phyloP scores from a whole-genome alignment of 1,140 invertebrate species.

The Ceratina australensis region DNA sequence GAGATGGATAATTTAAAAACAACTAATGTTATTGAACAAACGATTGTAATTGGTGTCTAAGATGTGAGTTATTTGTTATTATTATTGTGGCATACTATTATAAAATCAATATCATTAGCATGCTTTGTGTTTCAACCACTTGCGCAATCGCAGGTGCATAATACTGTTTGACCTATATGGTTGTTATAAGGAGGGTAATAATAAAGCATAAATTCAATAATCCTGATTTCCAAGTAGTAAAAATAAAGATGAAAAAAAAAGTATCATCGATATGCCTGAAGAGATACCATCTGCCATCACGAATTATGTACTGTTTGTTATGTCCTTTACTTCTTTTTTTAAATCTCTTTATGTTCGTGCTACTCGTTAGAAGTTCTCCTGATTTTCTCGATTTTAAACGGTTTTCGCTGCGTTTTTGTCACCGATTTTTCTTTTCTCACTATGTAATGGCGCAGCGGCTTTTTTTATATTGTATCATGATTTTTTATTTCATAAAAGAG shows the following conservation, averaged over 20 bases:
- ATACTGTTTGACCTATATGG: constrained; percentile 22
- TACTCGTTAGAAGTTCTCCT: constrained; percentile 9
- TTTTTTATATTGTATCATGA: constrained; percentile 8
- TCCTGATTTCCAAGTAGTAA: constrained; percentile 31
- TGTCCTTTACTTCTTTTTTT: constrained; percentile 2
- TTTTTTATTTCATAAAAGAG: constrained; percentile 18
- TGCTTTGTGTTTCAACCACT: constrained; percentile 50
- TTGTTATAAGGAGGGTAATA: constrained; percentile 45
- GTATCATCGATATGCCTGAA: constrained; percentile 18
- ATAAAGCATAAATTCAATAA: constrained; percentile 34
- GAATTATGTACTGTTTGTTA: constrained; percentile 44
- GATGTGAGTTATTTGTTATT: constrained; percentile 53
- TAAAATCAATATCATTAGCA: constrained; percentile 54
- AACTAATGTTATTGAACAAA: constrained; percentile 33
- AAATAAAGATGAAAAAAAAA: neutral
- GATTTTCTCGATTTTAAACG: neutral
- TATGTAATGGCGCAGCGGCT: constrained; percentile 5
- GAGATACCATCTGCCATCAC: constrained; percentile 21
- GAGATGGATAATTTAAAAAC: constrained; percentile 27
- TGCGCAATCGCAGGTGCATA: constrained; percentile 32
- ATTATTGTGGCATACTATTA: constrained; percentile 52
- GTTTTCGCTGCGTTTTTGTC: constrained; percentile 12
- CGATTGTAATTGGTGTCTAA: constrained; percentile 53
- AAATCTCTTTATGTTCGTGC: constrained; percentile 6
- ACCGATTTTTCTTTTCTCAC: constrained; percentile 7